Conservation (phyloP, 2,888 invertebrate genomes). For the Drosophila atroscutellata region DNA sequence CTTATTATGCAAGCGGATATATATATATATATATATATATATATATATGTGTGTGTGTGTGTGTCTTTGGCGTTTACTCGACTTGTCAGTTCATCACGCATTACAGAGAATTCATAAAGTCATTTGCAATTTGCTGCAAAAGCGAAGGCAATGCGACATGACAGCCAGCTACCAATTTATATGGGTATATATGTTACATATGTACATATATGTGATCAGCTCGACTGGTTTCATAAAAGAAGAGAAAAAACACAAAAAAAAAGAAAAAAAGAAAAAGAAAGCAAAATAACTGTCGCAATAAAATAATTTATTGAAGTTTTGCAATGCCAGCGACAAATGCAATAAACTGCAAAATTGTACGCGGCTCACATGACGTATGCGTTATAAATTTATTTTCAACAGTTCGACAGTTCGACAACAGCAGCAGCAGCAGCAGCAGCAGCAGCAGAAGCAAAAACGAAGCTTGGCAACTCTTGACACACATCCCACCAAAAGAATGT, state of each 20-base stretch:
- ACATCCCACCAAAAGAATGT: slow-evolving; percentile 57
- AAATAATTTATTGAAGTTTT: slow-evolving; percentile 82
- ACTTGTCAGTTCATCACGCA: slow-evolving; percentile 31
- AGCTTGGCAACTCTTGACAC: slow-evolving; percentile 78
- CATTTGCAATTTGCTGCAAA: slow-evolving; percentile 76
- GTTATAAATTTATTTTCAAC: slow-evolving; percentile 79
- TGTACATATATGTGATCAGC: slow-evolving; percentile 16
- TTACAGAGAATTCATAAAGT: slow-evolving; percentile 67
- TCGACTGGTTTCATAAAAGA: slow-evolving; percentile 61
- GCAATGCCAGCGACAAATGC: slow-evolving; percentile 76
- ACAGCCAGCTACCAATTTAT: slow-evolving; percentile 45
- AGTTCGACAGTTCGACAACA: slow-evolving; percentile 43
- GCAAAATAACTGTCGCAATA: slow-evolving; percentile 81
- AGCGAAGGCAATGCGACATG: slow-evolving; percentile 55
- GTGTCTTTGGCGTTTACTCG: slow-evolving; percentile 10
- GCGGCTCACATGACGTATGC: slow-evolving; percentile 71
- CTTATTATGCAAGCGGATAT: slow-evolving; percentile 28
- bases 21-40: slow-evolving; percentile 5
- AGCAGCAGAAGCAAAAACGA: slow-evolving; percentile 1
- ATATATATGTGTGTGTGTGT: neutral
- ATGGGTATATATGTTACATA: slow-evolving; percentile 20
- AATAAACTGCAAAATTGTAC: slow-evolving; percentile 67
- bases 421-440: neutral
- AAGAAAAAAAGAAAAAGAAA: slow-evolving; percentile 33
- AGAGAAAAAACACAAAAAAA: slow-evolving; percentile 25